Evolutionary conservation across 2,113 vertebrate genomes (phyloP).

Genomic region (Hemiscyllium ocellatum): DNA sequence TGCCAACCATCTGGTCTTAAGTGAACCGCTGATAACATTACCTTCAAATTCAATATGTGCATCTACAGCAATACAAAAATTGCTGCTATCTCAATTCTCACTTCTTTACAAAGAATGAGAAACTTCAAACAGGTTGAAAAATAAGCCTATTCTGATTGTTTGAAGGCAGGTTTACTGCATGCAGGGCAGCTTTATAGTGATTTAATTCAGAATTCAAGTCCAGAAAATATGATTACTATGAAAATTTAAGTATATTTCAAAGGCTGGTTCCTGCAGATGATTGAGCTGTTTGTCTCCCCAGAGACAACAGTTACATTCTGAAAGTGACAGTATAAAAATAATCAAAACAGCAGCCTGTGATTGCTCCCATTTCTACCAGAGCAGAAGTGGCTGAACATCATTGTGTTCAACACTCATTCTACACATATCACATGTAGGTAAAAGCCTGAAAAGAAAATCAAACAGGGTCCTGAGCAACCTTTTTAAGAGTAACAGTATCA

Average conservation of each 20-base stretch:
- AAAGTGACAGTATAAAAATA: not conserved
- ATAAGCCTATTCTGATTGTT: not conserved
- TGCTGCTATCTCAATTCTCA: not conserved
- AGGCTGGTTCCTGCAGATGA: not conserved
- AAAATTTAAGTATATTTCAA: not conserved
- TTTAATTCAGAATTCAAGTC: not conserved
- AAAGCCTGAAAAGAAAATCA: not conserved
- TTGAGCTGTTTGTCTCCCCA: not conserved
- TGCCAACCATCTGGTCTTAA: not conserved
- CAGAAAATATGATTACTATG: not conserved
- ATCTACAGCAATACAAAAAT: not conserved
- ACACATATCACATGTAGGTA: not conserved
- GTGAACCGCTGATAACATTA: not conserved
- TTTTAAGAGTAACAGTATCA: not conserved
- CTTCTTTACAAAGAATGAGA: not conserved
- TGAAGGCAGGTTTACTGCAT: not conserved
- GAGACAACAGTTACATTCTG: not conserved
- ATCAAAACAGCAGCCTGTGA: not conserved
- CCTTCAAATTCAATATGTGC: not conserved
- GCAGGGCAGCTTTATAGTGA: not conserved
- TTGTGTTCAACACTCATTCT: not conserved
- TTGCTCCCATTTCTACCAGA: not conserved
- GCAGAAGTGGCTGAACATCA: not conserved
- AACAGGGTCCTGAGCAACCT: not conserved
- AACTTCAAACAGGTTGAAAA: not conserved